Conservation (phyloP, 2,797 vertebrate genomes). For the Melopsittacus undulatus region DNA sequence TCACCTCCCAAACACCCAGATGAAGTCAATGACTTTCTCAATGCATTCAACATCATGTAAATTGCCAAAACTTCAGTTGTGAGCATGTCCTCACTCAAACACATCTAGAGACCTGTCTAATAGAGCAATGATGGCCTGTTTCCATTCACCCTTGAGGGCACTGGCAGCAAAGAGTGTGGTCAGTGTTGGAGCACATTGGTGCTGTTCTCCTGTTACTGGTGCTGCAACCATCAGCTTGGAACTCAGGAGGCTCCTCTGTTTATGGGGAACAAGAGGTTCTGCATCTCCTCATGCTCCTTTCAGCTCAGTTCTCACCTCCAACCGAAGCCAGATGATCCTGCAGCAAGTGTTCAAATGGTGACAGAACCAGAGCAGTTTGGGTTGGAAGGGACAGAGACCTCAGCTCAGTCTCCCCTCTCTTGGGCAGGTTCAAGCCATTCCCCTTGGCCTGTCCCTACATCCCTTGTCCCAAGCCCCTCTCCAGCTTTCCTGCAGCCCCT, state of each 20-base stretch:
- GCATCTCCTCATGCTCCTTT: not conserved
- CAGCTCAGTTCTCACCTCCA: not conserved
- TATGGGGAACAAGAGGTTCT: not conserved
- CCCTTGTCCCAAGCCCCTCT: not conserved
- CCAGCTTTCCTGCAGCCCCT: no score
- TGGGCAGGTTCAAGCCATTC: not conserved
- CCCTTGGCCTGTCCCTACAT: accelerated
- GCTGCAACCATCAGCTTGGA: not conserved
- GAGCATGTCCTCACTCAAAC: accelerated
- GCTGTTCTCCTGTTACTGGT: not conserved
- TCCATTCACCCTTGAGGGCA: accelerated
- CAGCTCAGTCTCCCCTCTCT: not conserved
- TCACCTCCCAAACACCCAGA: no score
- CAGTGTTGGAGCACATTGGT: accelerated
- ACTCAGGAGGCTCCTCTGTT: not conserved
- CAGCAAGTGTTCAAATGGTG: not conserved
- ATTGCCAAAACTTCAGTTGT: not conserved
- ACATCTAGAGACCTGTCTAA: accelerated
- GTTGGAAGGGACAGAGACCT: not conserved
- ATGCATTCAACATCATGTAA: accelerated
- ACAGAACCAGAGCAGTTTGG: not conserved
- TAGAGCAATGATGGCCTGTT: accelerated
- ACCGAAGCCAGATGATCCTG: not conserved
- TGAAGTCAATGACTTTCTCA: no score
- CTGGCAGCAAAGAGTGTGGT: accelerated